phyloP scores from a whole-genome alignment of 2,797 vertebrate species.

The Selene dorsalis region DNA sequence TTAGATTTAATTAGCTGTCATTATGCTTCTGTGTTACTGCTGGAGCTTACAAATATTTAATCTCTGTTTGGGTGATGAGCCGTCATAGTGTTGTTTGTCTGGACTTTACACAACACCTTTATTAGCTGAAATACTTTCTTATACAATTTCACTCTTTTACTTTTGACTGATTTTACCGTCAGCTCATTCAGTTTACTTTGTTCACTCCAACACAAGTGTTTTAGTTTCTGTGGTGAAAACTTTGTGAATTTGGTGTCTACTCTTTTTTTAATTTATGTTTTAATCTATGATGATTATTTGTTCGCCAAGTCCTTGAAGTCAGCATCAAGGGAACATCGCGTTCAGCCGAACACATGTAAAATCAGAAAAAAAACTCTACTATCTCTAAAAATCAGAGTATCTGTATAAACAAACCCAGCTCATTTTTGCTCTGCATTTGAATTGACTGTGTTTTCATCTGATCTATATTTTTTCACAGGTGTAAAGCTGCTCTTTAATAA shows the following conservation, averaged over 20 bases:
- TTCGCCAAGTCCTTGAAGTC: neutral
- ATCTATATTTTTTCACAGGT: neutral
- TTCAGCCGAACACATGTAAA: neutral
- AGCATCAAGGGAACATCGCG: neutral
- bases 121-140: neutral
- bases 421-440: neutral
- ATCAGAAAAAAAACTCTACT: neutral
- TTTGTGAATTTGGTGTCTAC: neutral
- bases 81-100: conserved; percentile 30
- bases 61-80: conserved; percentile 66
- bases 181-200: neutral
- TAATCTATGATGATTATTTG: neutral
- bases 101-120: neutral
- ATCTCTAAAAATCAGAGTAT: too few species aligned
- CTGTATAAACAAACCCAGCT: too few species aligned
- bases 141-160: neutral
- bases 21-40: conserved; percentile 77
- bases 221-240: neutral
- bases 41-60: conserved; percentile 77
- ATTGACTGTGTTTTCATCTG: neutral
- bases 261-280: too few species aligned
- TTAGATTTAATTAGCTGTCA: conserved; percentile 83
- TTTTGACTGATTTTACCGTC: neutral
- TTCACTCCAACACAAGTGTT: neutral
- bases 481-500: neutral